Base-by-base conservation (phyloP, 2,113 vertebrate species). In the Puntigrus tetrazona region DNA sequence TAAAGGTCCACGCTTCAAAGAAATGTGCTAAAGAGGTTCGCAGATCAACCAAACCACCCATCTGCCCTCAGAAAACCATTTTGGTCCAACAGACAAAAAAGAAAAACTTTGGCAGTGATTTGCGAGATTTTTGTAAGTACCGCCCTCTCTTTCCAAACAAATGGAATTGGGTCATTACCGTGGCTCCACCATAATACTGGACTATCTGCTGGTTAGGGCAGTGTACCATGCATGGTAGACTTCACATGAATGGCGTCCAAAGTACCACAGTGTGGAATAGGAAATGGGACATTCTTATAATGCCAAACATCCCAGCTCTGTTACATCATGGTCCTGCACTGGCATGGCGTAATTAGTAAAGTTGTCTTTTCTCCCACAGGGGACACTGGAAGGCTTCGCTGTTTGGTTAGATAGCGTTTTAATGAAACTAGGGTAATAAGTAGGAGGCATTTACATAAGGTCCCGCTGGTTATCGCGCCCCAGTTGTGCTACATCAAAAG, bases 211-310 rank as follows among this genome's bases (percentile, higher is more conserved):
- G 85, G 91, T 85, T 63, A 38, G 84, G 36, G 80, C 88, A 59
- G 82, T 74, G 85, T 78, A 91, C 86, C 85, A 85, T 88, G 91
- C 92, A 94, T 90, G 93, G 89, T 91, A 93, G 86, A 93, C 88
- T 94, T 92, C 92, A 93, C 94, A 93, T 91, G 91, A 95, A 94
- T 93, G 87, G 89, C 85, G 88, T 74, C 86, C 88, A 89, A 88
- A 91, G 90, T 90, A 87, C 88, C 88, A 92, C 88, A 88, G 86
- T 91, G 90, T 92, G 86, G 52, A 89, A 91, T 69, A 92, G 88
- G 91, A 93, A 93, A 93, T 91, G 88, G 93, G 91, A 90, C 93
- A 94, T 92, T 94, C 93, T 93, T 93, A 93, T 93, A 92, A 94
- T 94, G 91, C 91, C 94, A 93, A 92, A 92, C 92, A 92, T 94